Evolutionary conservation across 2,888 invertebrate genomes (phyloP).

Genomic region (Gandaritis pyraliata): DNA sequence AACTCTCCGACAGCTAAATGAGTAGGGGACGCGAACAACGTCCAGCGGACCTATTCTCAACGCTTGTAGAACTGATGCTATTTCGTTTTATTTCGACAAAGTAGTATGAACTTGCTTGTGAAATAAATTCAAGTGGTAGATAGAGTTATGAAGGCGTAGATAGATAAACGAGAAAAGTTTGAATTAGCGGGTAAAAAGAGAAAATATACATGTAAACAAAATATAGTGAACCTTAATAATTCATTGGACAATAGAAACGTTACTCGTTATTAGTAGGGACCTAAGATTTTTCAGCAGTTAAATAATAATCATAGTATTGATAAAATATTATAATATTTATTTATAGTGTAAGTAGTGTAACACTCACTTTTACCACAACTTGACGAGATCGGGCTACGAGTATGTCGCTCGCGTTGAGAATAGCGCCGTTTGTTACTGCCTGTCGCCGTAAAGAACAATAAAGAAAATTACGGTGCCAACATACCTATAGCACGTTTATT

Average conservation of each 20-base stretch:
- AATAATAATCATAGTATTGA: too few species aligned
- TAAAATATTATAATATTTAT: too few species aligned
- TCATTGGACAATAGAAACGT: too few species aligned
- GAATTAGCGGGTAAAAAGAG: too few species aligned
- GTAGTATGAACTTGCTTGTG: background rate
- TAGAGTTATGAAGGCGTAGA: too few species aligned
- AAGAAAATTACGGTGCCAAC: conserved; percentile 69
- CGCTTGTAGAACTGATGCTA: conserved; percentile 35
- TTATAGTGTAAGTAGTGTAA: too few species aligned
- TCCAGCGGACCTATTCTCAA: conserved; percentile 55
- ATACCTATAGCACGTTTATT: conserved; percentile 58
- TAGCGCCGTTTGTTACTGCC: conserved; percentile 62
- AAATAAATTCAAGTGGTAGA: too few species aligned
- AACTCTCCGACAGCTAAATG: conserved; percentile 82
- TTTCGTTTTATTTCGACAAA: conserved; percentile 26
- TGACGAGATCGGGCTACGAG: background rate
- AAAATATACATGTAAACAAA: too few species aligned
- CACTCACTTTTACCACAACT: background rate
- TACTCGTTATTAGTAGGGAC: too few species aligned
- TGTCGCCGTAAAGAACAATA: conserved; percentile 69
- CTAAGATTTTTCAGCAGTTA: too few species aligned
- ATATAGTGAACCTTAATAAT: too few species aligned
- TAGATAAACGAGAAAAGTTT: too few species aligned
- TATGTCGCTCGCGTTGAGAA: conserved; percentile 45
- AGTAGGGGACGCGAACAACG: conserved; percentile 74